These are phyloP conservation scores for Cydia amplana DNA, from an alignment of 1,140 invertebrate species.

Conservation along the genomic window DNA sequence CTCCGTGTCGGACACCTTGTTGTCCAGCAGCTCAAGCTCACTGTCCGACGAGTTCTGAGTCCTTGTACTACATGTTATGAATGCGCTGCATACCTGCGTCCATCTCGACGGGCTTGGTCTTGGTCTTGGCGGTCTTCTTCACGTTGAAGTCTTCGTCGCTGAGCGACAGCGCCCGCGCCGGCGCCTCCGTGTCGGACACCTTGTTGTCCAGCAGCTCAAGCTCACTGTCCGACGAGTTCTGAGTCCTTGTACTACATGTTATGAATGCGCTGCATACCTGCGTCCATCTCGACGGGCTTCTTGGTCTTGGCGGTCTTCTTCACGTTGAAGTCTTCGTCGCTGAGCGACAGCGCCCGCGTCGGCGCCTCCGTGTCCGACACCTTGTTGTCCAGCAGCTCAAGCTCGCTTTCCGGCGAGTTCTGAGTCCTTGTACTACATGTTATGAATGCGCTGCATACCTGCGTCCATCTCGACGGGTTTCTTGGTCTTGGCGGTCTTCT, in stretches of 20 bases:
- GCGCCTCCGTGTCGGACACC: slow-evolving; percentile 56
- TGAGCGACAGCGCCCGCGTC: slow-evolving; percentile 57
- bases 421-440: too few relatives aligned
- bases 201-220: slow-evolving; percentile 76
- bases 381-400: slow-evolving; percentile 75
- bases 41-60: too few relatives aligned
- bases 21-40: slow-evolving; percentile 74
- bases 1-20: slow-evolving; percentile 64
- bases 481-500: slow-evolving; percentile 59
- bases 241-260: too few relatives aligned
- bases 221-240: too few relatives aligned
- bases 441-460: too few relatives aligned
- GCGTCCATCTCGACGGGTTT: too few relatives aligned
- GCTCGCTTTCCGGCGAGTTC: too few relatives aligned
- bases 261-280: too few relatives aligned
- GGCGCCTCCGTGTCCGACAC: slow-evolving; percentile 56
- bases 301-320: slow-evolving; percentile 61
- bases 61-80: too few relatives aligned
- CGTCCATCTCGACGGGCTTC: too few relatives aligned
- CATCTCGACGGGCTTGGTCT: too few relatives aligned
- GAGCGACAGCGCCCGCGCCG: slow-evolving; percentile 49
- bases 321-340: slow-evolving; percentile 63
- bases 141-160: slow-evolving; percentile 65
- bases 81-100: too few relatives aligned
- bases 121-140: slow-evolving; percentile 59